Percentiles rank a stretch among this genome's conserved stretches.
phyloP scores from a whole-genome alignment of 1,140 invertebrate genomes.

The Sarcophaga bullata region DNA sequence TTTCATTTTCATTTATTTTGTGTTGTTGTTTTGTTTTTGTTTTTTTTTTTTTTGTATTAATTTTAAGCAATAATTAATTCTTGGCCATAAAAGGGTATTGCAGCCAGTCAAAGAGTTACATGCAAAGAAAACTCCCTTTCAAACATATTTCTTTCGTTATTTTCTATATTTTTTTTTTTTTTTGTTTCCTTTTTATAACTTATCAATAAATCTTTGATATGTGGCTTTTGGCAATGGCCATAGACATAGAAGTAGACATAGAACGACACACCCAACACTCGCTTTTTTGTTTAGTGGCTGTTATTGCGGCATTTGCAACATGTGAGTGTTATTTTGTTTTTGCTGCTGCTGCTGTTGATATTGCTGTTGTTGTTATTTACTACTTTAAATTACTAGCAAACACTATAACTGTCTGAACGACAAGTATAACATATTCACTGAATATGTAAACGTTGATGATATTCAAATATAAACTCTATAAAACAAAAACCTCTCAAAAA shows the following conservation, averaged over 20 bases:
- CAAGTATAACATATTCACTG: background rate
- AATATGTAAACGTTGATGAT: constrained; percentile 25
- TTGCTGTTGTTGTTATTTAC: background rate
- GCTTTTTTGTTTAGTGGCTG: background rate
- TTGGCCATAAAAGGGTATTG: background rate
- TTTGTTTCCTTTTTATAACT: constrained; percentile 1
- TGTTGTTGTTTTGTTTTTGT: background rate
- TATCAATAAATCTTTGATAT: constrained; percentile 41
- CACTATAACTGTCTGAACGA: background rate
- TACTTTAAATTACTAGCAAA: constrained; percentile 10
- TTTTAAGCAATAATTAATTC: constrained; percentile 17
- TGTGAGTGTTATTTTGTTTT: background rate
- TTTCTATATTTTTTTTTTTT: background rate
- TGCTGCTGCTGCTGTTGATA: no score
- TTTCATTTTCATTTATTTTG: background rate
- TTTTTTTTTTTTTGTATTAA: background rate
- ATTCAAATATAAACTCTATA: constrained; percentile 35
- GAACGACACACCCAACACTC: constrained; percentile 32
- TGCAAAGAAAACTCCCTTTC: constrained; percentile 15
- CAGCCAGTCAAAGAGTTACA: constrained; percentile 6
- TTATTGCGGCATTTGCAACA: constrained; percentile 13
- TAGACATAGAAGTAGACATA: no score
- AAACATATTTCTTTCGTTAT: background rate
- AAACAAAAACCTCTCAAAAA: no score
- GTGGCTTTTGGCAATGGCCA: constrained; percentile 37